Percentiles rank a stretch among this genome's conserved stretches.
These are phyloP conservation scores for Sarcophaga rosellei DNA, from an alignment of 2,888 invertebrate genomes.

Conservation along the genomic window DNA sequence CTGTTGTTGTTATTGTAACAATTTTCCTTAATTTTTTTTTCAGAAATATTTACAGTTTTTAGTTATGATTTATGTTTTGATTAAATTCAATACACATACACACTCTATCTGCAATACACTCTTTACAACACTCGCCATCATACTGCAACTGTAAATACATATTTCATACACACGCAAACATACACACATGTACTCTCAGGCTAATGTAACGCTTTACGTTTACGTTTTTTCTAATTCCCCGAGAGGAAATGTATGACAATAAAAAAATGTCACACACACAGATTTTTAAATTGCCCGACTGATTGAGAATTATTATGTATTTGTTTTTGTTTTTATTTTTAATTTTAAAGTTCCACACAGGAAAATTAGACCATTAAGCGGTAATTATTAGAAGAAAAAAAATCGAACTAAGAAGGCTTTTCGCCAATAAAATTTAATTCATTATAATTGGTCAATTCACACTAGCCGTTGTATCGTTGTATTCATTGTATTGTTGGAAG, in stretches of 20 bases:
- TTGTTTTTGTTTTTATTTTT: no score
- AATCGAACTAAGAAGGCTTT: no score
- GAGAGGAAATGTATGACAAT: constrained; percentile 44
- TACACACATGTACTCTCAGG: not conserved
- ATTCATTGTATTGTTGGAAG: no score
- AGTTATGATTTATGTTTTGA: constrained; percentile 62
- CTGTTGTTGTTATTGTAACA: constrained; percentile 9
- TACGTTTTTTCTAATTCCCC: not conserved
- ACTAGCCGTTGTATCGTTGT: no score
- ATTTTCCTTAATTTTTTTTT: constrained; percentile 4
- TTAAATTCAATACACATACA: constrained; percentile 12
- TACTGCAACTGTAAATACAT: not conserved
- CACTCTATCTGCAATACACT: no score
- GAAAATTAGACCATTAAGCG: no score
- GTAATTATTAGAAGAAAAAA: no score
- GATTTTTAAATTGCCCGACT: not conserved
- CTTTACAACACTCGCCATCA: no score
- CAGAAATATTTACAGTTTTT: constrained; percentile 36
- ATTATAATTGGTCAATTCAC: no score
- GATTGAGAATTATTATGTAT: not conserved
- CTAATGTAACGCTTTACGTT: not conserved
- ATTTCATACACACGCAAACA: not conserved
- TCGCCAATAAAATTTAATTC: no score
- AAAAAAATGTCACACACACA: not conserved
- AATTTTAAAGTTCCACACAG: no score